Evolutionary conservation across 2,113 vertebrate species (phyloP).

Genomic region (Campylomormyrus numenius): DNA sequence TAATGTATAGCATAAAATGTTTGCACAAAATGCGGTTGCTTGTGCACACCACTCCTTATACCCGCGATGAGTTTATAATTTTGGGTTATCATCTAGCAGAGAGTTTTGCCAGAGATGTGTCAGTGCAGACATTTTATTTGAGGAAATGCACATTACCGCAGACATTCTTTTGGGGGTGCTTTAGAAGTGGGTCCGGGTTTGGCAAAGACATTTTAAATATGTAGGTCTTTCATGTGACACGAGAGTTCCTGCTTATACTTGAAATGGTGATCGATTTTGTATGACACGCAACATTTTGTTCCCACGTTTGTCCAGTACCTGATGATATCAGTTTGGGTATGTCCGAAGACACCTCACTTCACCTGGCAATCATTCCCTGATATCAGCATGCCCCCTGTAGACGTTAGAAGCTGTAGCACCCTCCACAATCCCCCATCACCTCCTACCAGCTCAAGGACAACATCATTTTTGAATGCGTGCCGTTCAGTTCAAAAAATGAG

Average conservation of each 20-base stretch:
- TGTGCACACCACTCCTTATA: not conserved
- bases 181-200: not conserved
- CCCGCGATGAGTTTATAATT: not conserved
- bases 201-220: not conserved
- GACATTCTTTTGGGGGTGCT: not conserved
- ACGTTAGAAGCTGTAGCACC: not conserved
- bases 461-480: not conserved
- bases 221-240: not conserved
- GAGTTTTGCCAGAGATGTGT: not conserved
- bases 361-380: not conserved
- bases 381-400: not conserved
- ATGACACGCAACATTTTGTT: not conserved
- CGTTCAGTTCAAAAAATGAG: not conserved
- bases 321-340: not conserved
- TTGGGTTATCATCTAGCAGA: not conserved
- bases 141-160: not conserved
- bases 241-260: not conserved
- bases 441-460: not conserved
- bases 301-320: not conserved
- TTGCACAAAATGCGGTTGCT: not conserved
- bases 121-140: not conserved
- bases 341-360: not conserved
- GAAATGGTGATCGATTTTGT: not conserved
- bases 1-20: not conserved
- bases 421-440: not conserved